Base-by-base conservation (phyloP, 1,140 invertebrate genomes). In the Atta texana region DNA sequence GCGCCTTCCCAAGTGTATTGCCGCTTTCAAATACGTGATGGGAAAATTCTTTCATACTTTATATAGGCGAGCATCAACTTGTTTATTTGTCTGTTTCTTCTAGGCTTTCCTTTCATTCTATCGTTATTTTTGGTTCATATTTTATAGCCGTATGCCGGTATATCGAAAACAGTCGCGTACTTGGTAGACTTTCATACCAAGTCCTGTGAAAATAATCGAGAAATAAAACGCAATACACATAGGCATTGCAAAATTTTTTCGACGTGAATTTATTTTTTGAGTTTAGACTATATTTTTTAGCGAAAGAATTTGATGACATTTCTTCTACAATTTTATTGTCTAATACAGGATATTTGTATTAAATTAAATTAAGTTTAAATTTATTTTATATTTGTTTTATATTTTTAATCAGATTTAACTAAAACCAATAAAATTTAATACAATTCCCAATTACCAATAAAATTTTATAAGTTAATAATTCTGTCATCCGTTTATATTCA, bases 1-100 rank as follows among this genome's bases (percentile, higher is more conserved):
- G 68, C 69, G n/a, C 68, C 69, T 87, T 85, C 78, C 86, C 86
- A 53, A 14, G 80, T 85, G 80, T 85, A 69, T 69, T 59, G 69
- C 86, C 69, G 14, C 12, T 87, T 74, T 75, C 68, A 69, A 66
- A 87, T 39, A 69, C 86, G 86, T 87, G 86, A 87, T 80, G 68
- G 39, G 39, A 72, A 85, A 85, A 84, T 85, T 84, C 55, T 84
- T 85, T 85, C 80, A 66, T 87, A 87, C 81, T 87, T 85, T 87
- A 84, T 75, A 53, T 31, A 84, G 21, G 80, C 31, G 39, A 66
- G 34, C 31, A 85, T 63, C 44, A 18, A 21, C 39, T 77, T 64
- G 82, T 55, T 31, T 28, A 31, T 77, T 59, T 78, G 59, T 77
- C 28, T 78, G 12, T 64, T 78, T 28, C 21, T 61, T 69, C 12